phyloP scores from a whole-genome alignment of 2,888 invertebrate species.

The Danaus chrysippus region DNA sequence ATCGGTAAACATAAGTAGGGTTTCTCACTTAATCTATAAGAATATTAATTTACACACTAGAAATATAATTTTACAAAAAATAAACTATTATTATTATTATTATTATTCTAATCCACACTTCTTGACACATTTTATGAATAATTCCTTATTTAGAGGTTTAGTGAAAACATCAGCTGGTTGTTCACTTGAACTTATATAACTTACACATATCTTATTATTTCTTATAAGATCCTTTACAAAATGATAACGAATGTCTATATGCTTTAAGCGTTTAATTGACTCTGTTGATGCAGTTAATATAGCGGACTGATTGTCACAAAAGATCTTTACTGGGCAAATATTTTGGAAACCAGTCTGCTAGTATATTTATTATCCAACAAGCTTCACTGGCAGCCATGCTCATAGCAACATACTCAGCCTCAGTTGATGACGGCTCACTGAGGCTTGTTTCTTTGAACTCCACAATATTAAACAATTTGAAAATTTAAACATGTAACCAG shows the following conservation, averaged over 20 bases:
- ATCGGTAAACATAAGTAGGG: too few species aligned
- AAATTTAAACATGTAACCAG: slow-evolving; percentile 35
- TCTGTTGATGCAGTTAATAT: slow-evolving; percentile 19
- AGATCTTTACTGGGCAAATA: slow-evolving; percentile 19
- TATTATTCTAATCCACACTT: too few species aligned
- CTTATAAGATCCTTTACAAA: not conserved
- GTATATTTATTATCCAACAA: slow-evolving; percentile 27
- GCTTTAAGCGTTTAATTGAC: not conserved
- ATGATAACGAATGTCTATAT: not conserved
- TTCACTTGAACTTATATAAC: not conserved
- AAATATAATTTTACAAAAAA: too few species aligned
- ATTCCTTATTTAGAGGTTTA: not conserved
- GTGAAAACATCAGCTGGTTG: not conserved
- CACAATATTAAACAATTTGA: slow-evolving; percentile 38
- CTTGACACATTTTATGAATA: not conserved
- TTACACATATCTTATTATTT: not conserved
- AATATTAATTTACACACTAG: too few species aligned
- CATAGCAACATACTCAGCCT: too few species aligned
- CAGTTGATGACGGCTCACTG: too few species aligned
- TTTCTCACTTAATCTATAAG: too few species aligned
- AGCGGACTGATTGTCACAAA: slow-evolving; percentile 26
- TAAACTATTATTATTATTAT: too few species aligned
- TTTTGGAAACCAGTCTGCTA: slow-evolving; percentile 17
- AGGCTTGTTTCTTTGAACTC: too few species aligned
- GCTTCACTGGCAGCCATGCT: slow-evolving; percentile 22